Percentiles rank a stretch among this genome's conserved stretches.
Evolutionary conservation across 2,888 invertebrate genomes (phyloP).

Genomic region (Unio pictorum): DNA sequence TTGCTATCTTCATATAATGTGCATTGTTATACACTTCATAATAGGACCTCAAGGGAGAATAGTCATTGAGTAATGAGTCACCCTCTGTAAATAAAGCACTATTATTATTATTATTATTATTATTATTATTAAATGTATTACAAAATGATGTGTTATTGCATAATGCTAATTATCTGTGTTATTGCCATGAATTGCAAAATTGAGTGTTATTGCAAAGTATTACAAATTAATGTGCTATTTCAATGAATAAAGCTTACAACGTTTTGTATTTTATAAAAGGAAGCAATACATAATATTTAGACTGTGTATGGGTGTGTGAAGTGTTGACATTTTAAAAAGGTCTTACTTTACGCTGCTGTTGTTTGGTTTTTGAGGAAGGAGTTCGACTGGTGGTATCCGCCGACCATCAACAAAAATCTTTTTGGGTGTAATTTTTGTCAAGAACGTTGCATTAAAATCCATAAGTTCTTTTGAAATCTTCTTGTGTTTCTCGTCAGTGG

Average conservation of each 20-base stretch:
- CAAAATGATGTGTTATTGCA: too few relatives aligned
- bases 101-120: too few relatives aligned
- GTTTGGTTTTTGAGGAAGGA: conserved; percentile 57
- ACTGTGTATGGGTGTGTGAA: background rate
- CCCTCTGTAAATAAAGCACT: too few relatives aligned
- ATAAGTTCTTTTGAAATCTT: conserved; percentile 41
- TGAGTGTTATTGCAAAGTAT: too few relatives aligned
- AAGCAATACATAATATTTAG: background rate
- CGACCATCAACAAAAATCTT: conserved; percentile 63
- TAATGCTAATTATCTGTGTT: too few relatives aligned
- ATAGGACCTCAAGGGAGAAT: too few relatives aligned
- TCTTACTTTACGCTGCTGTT: conserved; percentile 62
- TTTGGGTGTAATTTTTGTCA: conserved; percentile 51
- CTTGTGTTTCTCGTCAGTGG: background rate
- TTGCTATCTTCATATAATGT: too few relatives aligned
- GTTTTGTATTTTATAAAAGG: background rate
- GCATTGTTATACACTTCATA: too few relatives aligned
- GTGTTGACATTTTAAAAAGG: background rate
- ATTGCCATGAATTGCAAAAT: too few relatives aligned
- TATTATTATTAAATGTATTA: too few relatives aligned
- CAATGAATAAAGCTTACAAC: background rate
- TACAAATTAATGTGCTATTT: too few relatives aligned
- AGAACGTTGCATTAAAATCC: conserved; percentile 54
- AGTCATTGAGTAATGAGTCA: too few relatives aligned
- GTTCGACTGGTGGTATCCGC: conserved; percentile 60